Conservation (phyloP, 1,140 invertebrate genomes). For the Coelopa frigida region DNA sequence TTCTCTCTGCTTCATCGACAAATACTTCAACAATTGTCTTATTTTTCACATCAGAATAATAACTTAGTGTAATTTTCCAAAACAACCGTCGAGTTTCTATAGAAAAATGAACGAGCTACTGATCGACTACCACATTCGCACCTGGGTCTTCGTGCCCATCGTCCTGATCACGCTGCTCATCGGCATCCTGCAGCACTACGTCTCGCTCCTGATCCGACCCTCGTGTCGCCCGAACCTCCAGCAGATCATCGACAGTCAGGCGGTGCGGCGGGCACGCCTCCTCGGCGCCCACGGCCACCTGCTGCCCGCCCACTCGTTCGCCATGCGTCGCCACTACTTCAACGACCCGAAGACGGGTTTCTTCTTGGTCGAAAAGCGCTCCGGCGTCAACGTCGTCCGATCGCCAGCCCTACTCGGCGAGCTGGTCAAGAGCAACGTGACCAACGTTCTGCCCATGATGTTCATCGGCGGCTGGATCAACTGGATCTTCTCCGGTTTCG, state of each 20-base stretch:
- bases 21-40: no score
- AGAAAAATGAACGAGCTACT: constrained; percentile 77
- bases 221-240: constrained; percentile 90
- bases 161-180: constrained; percentile 94
- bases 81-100: no score
- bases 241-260: constrained; percentile 91
- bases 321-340: constrained; percentile 86
- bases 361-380: neutral
- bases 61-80: neutral
- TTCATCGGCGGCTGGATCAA: constrained; percentile 87
- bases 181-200: constrained; percentile 91
- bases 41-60: no score
- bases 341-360: constrained; percentile 73
- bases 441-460: constrained; percentile 70
- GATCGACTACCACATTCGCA: constrained; percentile 86
- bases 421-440: constrained; percentile 73
- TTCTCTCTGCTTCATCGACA: no score
- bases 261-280: constrained; percentile 80
- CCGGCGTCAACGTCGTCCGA: neutral
- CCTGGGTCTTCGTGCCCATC: constrained; percentile 97
- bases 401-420: constrained; percentile 41
- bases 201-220: constrained; percentile 83
- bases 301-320: constrained; percentile 81
- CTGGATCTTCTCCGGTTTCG: constrained; percentile 86
- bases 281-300: constrained; percentile 93